Evolutionary conservation across 2,797 vertebrate species (phyloP), one percentile per base, ranked within the genome.

Genomic region (Lepilemur ruficaudatus): DNA sequence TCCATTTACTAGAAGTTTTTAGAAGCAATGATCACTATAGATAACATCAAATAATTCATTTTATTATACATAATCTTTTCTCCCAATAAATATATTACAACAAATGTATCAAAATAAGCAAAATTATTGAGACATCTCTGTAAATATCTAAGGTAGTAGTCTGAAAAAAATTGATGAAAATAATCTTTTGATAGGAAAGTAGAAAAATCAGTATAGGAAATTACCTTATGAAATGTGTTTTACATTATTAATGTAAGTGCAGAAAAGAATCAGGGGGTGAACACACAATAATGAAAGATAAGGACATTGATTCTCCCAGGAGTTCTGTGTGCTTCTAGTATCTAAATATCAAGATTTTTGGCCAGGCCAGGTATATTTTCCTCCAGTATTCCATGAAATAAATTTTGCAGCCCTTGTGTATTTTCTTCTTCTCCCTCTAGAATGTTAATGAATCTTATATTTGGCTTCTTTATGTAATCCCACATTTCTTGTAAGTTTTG

Each of bases 61-160:
- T 80, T 59, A 85, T 81, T 76, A 93, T 23, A 96, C 86, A 63
- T 75, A 91, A 91, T 96, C 17, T 95, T 55, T 73, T 98, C 91
- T 48, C n/a, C 55, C 20, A 96, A 78, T 85, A 88, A 97, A 91
- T 38, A 61, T 96, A 76, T 94, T 86, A 89, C 13, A 89, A 89
- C 5, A 97, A 94, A 92, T 93, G 50, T 95, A 91, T 96, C 79
- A 97, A 97, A 97, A 97, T 93, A 82, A 50, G 89, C 57, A 96
- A 89, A n/a, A 81, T 7, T 76, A 94, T 52, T 32, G 52, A 97
- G 69, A 83, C 50, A 97, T 94, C 52, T 92, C 88, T 90, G 22
- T 94, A 97, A 97, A 96, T 93, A 95, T 23, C 84, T 73, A 69
- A 35, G 3, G 78, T 9, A 30, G 61, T 0, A 3, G 41, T 72